Evolutionary conservation across 2,888 invertebrate species (phyloP).

Genomic region (Holacanthella duospinosa): DNA sequence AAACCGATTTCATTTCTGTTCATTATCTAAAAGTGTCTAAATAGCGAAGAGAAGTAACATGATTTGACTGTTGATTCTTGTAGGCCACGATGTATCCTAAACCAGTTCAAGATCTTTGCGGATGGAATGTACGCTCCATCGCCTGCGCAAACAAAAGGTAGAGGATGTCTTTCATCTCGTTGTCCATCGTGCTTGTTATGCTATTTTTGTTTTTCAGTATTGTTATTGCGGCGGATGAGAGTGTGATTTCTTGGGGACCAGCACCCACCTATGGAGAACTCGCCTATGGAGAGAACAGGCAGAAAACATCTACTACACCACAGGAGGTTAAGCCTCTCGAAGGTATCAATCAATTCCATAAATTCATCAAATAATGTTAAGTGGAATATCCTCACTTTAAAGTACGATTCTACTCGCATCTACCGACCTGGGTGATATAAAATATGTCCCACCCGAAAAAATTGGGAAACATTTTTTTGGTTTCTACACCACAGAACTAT

Average conservation of each 20-base stretch:
- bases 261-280: slow-evolving; percentile 88
- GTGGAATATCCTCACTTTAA: too few relatives aligned
- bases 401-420: too few relatives aligned
- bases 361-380: too few relatives aligned
- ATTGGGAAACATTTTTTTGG: too few relatives aligned
- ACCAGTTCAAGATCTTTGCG: slow-evolving; percentile 82
- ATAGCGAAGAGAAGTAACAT: too few relatives aligned
- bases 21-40: too few relatives aligned
- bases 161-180: background rate
- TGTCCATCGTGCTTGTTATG: slow-evolving; percentile 67
- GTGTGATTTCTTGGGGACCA: slow-evolving; percentile 85
- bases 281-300: slow-evolving; percentile 71
- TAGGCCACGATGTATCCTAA: slow-evolving; percentile 76
- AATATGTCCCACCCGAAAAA: too few relatives aligned
- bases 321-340: slow-evolving; percentile 61
- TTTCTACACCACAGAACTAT: too few relatives aligned
- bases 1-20: too few relatives aligned
- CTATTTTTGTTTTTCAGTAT: slow-evolving; percentile 62
- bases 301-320: slow-evolving; percentile 74
- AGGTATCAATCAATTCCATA: slow-evolving; percentile 38
- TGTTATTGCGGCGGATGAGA: slow-evolving; percentile 79
- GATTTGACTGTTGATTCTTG: background rate
- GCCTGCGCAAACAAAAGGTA: slow-evolving; percentile 68
- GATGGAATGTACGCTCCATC: slow-evolving; percentile 79
- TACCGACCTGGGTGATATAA: too few relatives aligned